phyloP scores from a whole-genome alignment of 2,888 invertebrate genomes.

The Acanthosepion pharaonis region DNA sequence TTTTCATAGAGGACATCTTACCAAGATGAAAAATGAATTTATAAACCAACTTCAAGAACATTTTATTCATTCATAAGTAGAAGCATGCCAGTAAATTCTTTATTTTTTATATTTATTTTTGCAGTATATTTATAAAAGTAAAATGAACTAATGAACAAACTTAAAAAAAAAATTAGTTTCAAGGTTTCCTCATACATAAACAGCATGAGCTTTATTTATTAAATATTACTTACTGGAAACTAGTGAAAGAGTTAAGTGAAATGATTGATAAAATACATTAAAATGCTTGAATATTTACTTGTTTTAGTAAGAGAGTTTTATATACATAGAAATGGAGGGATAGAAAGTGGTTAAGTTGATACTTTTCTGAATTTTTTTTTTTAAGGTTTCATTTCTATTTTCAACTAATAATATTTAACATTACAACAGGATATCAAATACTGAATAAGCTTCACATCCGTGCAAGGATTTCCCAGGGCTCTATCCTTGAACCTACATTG shows the following conservation, averaged over 20 bases:
- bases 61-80: not conserved
- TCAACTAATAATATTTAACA: no score
- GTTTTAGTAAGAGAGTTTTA: not conserved
- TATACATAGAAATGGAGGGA: no score
- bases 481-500: no score
- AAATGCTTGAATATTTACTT: not conserved
- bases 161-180: not conserved
- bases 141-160: not conserved
- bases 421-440: no score
- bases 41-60: not conserved
- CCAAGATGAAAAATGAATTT: not conserved
- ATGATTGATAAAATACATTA: not conserved
- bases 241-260: not conserved
- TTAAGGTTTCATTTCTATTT: no score
- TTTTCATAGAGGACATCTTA: not conserved
- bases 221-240: not conserved
- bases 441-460: no score
- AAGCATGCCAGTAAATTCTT: not conserved
- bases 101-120: not conserved
- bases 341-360: no score
- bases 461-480: no score
- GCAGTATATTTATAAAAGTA: not conserved
- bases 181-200: not conserved
- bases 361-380: no score
- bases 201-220: not conserved